These are phyloP conservation scores for Molorchus minor DNA, from an alignment of 2,888 invertebrate genomes.

Conservation along the genomic window DNA sequence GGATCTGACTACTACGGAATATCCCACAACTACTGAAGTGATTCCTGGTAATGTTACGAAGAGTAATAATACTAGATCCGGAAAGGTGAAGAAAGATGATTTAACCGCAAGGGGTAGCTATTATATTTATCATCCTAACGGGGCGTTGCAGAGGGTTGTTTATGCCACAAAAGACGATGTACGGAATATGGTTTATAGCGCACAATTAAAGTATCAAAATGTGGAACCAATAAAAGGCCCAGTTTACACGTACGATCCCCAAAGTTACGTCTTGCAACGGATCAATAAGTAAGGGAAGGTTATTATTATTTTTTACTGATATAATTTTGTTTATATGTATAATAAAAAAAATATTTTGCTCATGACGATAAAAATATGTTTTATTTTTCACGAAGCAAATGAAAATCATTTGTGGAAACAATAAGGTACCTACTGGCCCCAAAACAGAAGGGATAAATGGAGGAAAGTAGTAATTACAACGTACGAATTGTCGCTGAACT, in stretches of 20 bases:
- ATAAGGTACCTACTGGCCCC: too few relatives aligned
- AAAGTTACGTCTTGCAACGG: constrained; percentile 21
- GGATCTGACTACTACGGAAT: constrained; percentile 52
- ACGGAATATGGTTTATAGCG: constrained; percentile 72
- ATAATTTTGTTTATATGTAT: too few relatives aligned
- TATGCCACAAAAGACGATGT: constrained; percentile 67
- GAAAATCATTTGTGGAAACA: too few relatives aligned
- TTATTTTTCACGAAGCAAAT: too few relatives aligned
- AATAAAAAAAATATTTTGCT: too few relatives aligned
- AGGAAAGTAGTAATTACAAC: too few relatives aligned
- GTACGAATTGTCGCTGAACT: too few relatives aligned
- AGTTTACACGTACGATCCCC: constrained; percentile 65
- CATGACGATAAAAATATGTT: too few relatives aligned
- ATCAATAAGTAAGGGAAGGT: constrained; percentile 16
- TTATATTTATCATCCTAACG: constrained; percentile 71
- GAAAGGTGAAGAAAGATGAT: constrained; percentile 19
- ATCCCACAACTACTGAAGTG: constrained; percentile 36
- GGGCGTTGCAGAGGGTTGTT: constrained; percentile 70
- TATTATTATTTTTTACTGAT: too few relatives aligned
- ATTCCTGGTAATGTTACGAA: constrained; percentile 18
- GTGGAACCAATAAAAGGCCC: constrained; percentile 72
- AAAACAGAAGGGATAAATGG: too few relatives aligned
- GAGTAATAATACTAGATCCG: constrained; percentile 2
- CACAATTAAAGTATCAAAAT: constrained; percentile 70
- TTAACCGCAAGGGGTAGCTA: constrained; percentile 60